Conservation (phyloP, 2,888 invertebrate genomes). For the Lottia scabra region DNA sequence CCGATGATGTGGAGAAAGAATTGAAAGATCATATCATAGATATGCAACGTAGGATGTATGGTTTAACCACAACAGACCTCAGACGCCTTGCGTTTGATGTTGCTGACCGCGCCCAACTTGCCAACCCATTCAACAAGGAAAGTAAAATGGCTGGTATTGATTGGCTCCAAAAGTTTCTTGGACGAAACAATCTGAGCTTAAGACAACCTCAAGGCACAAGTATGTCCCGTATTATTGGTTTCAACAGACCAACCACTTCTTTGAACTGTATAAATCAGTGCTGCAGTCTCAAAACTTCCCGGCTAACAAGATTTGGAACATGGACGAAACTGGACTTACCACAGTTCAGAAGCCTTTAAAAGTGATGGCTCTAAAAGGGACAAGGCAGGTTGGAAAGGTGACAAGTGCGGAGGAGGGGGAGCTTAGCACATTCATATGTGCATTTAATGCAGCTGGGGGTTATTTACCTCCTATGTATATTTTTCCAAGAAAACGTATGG, state of each 20-base stretch:
- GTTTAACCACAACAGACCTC: constrained; percentile 10
- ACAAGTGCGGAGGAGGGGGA: constrained; percentile 24
- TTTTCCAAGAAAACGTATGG: constrained; percentile 58
- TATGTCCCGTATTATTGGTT: constrained; percentile 1
- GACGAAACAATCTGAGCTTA: neutral
- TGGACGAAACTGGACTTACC: too few relatives aligned
- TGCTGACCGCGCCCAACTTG: neutral
- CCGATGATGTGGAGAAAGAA: too few relatives aligned
- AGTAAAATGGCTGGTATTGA: constrained; percentile 5
- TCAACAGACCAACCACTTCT: constrained; percentile 7
- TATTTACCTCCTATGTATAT: constrained; percentile 44
- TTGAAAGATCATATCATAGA: too few relatives aligned
- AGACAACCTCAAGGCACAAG: constrained; percentile 1
- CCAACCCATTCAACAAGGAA: constrained; percentile 8
- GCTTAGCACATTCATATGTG: constrained; percentile 31
- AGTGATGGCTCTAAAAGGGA: constrained; percentile 12
- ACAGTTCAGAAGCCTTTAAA: constrained; percentile 19
- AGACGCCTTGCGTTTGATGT: constrained; percentile 10
- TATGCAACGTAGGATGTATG: constrained; percentile 9
- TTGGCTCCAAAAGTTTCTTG: constrained; percentile 9
- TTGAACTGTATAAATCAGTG: constrained; percentile 4
- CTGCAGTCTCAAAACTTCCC: neutral
- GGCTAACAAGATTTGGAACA: neutral
- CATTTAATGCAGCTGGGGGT: constrained; percentile 35
- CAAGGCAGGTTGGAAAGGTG: constrained; percentile 11